Evolutionary conservation across 2,888 invertebrate genomes (phyloP).

Genomic region (Teinopalpus imperialis): DNA sequence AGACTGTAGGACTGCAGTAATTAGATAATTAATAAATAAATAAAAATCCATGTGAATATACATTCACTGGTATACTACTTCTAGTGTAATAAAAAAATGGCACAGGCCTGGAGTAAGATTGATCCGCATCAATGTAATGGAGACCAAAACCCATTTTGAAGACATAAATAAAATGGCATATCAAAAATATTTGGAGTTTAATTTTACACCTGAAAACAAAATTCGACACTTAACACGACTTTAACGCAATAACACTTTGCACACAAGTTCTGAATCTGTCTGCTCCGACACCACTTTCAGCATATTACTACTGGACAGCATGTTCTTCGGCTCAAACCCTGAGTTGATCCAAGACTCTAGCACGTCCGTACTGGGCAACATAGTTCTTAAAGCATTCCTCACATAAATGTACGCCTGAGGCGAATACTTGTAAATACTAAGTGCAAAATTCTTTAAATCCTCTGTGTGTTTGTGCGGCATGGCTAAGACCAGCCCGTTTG

Average conservation of each 20-base stretch:
- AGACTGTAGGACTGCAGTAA: no score
- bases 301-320: conserved; percentile 51
- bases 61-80: no score
- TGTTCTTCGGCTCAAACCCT: conserved; percentile 61
- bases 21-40: no score
- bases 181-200: conserved; percentile 26
- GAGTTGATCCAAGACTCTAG: conserved; percentile 64
- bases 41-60: no score
- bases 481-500: conserved; percentile 64
- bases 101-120: no score
- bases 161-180: no score
- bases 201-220: conserved; percentile 39
- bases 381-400: conserved; percentile 67
- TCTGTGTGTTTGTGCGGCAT: conserved; percentile 73
- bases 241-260: conserved; percentile 63
- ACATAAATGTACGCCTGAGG: conserved; percentile 74
- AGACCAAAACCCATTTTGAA: no score
- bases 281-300: conserved; percentile 67
- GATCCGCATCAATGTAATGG: no score
- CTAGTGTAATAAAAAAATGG: no score
- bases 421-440: conserved; percentile 73
- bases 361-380: conserved; percentile 69
- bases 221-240: conserved; percentile 35
- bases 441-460: conserved; percentile 69
- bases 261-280: conserved; percentile 63